These are phyloP conservation scores for sheep (Ovis aries) DNA, from an alignment of 2,113 vertebrate genomes.

Conservation along the genomic window DNA sequence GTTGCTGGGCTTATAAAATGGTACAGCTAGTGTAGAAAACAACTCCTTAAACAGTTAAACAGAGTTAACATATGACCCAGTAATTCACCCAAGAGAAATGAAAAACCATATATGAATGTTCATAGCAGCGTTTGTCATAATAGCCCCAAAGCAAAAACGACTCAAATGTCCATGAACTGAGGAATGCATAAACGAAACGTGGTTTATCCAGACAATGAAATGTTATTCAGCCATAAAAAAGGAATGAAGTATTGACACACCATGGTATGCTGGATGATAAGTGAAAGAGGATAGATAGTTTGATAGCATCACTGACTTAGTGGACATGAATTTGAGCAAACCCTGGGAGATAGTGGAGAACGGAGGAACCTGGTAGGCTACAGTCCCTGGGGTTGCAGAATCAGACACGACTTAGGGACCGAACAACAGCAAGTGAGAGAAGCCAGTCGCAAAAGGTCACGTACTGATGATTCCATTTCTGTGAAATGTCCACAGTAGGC, in stretches of 20 bases:
- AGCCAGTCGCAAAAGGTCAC: neutral
- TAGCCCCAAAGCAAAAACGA: neutral
- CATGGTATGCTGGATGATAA: neutral
- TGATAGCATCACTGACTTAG: neutral
- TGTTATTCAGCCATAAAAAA: neutral
- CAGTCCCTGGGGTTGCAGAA: neutral
- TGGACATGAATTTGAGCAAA: neutral
- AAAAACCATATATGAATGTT: neutral
- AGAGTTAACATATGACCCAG: neutral
- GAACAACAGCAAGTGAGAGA: neutral
- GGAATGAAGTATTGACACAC: neutral
- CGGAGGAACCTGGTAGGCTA: neutral
- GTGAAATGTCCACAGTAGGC: neutral
- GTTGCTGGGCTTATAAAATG: neutral
- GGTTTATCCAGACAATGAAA: neutral
- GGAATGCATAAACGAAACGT: neutral
- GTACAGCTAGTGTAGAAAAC: neutral
- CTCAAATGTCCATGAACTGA: neutral
- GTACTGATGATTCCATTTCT: neutral
- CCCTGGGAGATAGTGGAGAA: neutral
- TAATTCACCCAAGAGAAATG: neutral
- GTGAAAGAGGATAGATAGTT: neutral
- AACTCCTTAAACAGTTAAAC: neutral
- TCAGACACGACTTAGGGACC: neutral
- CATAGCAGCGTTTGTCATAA: neutral